Percentiles rank a stretch among this genome's conserved stretches.
These are phyloP conservation scores for Folsomia candida DNA, from an alignment of 2,888 invertebrate species.

Conservation along the genomic window DNA sequence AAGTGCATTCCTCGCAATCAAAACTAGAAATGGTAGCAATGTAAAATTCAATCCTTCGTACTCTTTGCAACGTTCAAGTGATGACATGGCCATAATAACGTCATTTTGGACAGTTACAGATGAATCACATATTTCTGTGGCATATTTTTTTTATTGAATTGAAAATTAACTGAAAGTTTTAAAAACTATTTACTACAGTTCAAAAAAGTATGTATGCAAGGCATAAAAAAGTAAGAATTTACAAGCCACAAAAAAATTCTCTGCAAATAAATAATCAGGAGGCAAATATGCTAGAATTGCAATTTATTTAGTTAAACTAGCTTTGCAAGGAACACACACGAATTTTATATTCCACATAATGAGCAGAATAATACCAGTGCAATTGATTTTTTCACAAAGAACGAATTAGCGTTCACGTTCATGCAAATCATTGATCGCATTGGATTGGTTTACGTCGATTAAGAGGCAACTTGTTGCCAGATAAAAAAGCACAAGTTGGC, in stretches of 20 bases:
- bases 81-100: neutral
- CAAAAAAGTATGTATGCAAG: neutral
- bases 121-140: neutral
- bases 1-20: neutral
- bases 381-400: slow-evolving; percentile 20
- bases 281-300: no score
- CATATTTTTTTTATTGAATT: neutral
- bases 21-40: neutral
- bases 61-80: no score
- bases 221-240: neutral
- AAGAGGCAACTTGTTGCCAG: neutral
- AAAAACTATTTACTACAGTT: neutral
- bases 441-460: neutral
- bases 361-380: neutral
- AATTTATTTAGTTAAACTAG: neutral
- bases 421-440: slow-evolving; percentile 18
- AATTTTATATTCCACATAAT: slow-evolving; percentile 7
- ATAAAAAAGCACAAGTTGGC: neutral
- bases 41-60: neutral
- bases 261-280: no score
- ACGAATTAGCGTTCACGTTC: slow-evolving; percentile 12
- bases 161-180: neutral
- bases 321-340: slow-evolving; percentile 13
- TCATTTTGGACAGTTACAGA: neutral
- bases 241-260: no score